phyloP scores from a whole-genome alignment of 2,888 invertebrate species.

The Galerucella pusilla region DNA sequence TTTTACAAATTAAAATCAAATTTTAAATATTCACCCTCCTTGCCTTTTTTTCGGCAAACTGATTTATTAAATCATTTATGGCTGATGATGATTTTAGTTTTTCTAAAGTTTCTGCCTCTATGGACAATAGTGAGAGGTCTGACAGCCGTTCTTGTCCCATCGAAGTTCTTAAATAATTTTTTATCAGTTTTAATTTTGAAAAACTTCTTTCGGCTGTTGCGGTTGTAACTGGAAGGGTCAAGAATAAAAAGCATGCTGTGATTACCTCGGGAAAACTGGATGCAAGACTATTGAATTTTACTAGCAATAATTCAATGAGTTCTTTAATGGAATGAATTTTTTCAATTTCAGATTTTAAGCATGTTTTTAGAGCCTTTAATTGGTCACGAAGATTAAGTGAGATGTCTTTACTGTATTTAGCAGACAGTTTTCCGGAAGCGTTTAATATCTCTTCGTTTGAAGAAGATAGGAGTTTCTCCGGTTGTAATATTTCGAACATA shows the following conservation, averaged over 20 bases:
- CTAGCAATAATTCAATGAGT: conserved; percentile 50
- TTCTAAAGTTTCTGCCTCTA: conserved; percentile 15
- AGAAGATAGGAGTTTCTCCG: conserved; percentile 53
- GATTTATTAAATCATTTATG: too few relatives aligned
- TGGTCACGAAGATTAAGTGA: conserved; percentile 48
- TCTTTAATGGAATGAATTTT: conserved; percentile 51
- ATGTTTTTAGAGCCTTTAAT: conserved; percentile 47
- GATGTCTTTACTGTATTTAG: conserved; percentile 47
- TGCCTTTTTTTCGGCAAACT: too few relatives aligned
- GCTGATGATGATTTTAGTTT: too few relatives aligned
- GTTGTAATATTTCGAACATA: conserved; percentile 30
- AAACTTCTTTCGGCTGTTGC: conserved; percentile 42
- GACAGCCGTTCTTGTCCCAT: conserved; percentile 41
- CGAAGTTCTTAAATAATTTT: conserved; percentile 44
- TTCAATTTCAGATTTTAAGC: conserved; percentile 42
- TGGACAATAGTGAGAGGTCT: conserved; percentile 41
- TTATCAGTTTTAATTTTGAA: conserved; percentile 44
- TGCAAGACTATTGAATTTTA: conserved; percentile 50
- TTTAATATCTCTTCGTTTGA: conserved; percentile 48
- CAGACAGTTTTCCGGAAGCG: conserved; percentile 27
- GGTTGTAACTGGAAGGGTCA: conserved; percentile 47
- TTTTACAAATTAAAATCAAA: too few relatives aligned
- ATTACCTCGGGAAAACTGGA: conserved; percentile 49
- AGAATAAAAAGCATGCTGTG: conserved; percentile 49
- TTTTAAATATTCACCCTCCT: too few relatives aligned